Evolutionary conservation across 2,113 vertebrate species (phyloP), one percentile per base, ranked within the genome.

Genomic region (Hippoglossus stenolepis): DNA sequence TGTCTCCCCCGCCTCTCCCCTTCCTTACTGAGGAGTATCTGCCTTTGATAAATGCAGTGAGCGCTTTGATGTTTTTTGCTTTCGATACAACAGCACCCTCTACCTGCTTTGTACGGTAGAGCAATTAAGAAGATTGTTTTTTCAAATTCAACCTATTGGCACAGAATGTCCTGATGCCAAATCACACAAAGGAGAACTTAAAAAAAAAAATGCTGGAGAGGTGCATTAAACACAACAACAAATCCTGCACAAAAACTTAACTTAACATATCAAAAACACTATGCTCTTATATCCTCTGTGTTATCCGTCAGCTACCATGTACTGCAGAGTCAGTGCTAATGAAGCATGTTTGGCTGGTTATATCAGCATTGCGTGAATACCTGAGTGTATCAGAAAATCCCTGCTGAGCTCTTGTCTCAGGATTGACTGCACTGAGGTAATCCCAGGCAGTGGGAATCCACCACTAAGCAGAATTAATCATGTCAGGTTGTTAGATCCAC

Each of bases 281-380:
- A 47, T 64, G 31, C 45, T 67, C n/a, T 26, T 67, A 56, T 2
- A 26, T 21, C 38, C 5, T 49, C 14, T 57, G 63, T 54, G 57
- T 38, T 17, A 2, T 4, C 31, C 31, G 0, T 31, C 6, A 31
- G 31, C 4, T 47, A 18, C 14, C 31, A 18, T 72, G 64, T 23
- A 26, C 53, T 60, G 64, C 64, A 64, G n/a, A 38, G 68, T 59
- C 28, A 26, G 80, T 64, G 21, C 23, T 64, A 72, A 38, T 61
- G 51, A 60, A 51, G 66, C 60, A 59, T 76, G 53, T 76, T 40
- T 69, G 38, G 63, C 24, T 69, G 65, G 49, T 84, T 77, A 71
- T 70, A 75, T 84, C 79, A 78, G 82, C 56, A 58, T 85, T 77
- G 67, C n/a, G 3, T 58, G 77, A 81, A 70, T 56, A 64, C 73